Conservation (phyloP, 2,888 invertebrate genomes). For the Polyploca ridens region DNA sequence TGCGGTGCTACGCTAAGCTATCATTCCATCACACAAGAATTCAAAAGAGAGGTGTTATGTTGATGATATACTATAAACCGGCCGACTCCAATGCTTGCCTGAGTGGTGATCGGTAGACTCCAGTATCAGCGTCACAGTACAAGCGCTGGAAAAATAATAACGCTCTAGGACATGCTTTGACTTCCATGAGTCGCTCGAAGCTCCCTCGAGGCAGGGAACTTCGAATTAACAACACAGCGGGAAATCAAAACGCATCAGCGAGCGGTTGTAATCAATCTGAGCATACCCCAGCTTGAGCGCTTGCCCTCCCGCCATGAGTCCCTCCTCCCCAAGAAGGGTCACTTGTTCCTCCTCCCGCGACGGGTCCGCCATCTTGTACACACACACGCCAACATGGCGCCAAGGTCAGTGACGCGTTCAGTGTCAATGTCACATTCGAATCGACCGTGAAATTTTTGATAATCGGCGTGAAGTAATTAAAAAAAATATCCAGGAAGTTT, state of each 20-base stretch:
- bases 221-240: conserved; percentile 29
- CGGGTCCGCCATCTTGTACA: conserved; percentile 98
- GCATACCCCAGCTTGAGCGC: conserved; percentile 99
- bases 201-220: conserved; percentile 7
- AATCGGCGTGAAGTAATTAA: conserved; percentile 26
- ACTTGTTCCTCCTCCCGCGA: conserved; percentile 98
- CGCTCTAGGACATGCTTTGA: conserved; percentile 80
- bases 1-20: conserved; percentile 75
- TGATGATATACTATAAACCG: conserved; percentile 82
- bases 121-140: conserved; percentile 88
- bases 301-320: conserved; percentile 97
- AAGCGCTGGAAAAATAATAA: conserved; percentile 90
- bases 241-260: conserved; percentile 72
- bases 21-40: conserved; percentile 81
- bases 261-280: conserved; percentile 65
- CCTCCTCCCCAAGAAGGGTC: conserved; percentile 98
- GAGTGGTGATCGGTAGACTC: conserved; percentile 90
- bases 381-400: conserved; percentile 80
- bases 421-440: conserved; percentile 85
- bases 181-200: conserved; percentile 44
- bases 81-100: conserved; percentile 88
- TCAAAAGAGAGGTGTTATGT: conserved; percentile 74
- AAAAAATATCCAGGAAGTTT: conserved; percentile 2
- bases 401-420: conserved; percentile 87
- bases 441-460: conserved; percentile 40